Conservation (phyloP, 2,888 invertebrate genomes). For the Dermolepida albohirtum region DNA sequence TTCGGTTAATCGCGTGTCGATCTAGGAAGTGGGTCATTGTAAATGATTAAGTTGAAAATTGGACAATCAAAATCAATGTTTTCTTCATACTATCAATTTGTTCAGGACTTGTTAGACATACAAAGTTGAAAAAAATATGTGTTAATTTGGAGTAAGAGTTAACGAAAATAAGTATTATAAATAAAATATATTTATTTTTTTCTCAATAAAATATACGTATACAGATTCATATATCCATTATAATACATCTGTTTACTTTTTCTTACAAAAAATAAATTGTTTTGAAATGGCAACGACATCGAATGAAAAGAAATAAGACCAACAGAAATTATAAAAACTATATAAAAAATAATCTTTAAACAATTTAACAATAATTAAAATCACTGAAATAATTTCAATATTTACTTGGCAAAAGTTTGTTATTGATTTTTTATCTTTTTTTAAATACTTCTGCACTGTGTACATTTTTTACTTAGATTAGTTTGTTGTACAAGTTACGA, state of each 20-base stretch:
- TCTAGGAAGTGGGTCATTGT: too few species aligned
- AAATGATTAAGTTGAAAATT: too few species aligned
- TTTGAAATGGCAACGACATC: conserved; percentile 40
- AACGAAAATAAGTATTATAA: conserved; percentile 18
- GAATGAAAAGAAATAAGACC: conserved; percentile 30
- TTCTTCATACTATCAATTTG: too few species aligned
- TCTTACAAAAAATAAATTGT: conserved; percentile 35
- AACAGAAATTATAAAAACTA: conserved; percentile 43
- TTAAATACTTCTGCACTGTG: not conserved
- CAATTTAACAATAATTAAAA: conserved; percentile 32
- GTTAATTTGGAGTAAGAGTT: too few species aligned
- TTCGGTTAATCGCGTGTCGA: too few species aligned
- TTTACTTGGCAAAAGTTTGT: too few species aligned
- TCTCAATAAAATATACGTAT: conserved; percentile 42
- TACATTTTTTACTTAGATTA: conserved; percentile 2
- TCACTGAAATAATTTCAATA: not conserved
- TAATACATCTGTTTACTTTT: conserved; percentile 42
- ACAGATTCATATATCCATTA: conserved; percentile 43
- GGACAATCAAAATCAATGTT: too few species aligned
- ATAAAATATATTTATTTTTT: conserved; percentile 46
- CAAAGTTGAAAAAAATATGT: too few species aligned
- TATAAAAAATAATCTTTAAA: conserved; percentile 44
- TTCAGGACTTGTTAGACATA: too few species aligned
- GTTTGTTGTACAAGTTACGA: not conserved
- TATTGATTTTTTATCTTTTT: not conserved